Percentiles rank a stretch among this genome's conserved stretches.
These are phyloP conservation scores for Erebia palarica DNA, from an alignment of 2,888 invertebrate genomes.

Conservation along the genomic window DNA sequence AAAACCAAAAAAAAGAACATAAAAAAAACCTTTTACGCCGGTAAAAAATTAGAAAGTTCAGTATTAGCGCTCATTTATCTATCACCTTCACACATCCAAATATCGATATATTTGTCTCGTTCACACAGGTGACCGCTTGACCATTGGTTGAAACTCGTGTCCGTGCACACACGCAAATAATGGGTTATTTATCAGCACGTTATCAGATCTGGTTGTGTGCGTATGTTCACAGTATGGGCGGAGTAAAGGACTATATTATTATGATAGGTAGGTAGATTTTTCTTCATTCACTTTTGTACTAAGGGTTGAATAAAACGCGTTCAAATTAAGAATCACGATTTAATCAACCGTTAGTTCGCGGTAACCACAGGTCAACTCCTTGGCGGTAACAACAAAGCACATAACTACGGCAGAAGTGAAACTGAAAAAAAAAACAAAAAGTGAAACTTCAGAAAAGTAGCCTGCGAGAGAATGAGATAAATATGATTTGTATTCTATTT, in stretches of 20 bases:
- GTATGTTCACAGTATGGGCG: not conserved
- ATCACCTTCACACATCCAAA: slow-evolving; percentile 31
- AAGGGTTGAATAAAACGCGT: too few species aligned
- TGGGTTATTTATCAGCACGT: not conserved
- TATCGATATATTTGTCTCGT: slow-evolving; percentile 46
- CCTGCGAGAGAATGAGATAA: too few species aligned
- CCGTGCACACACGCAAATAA: not conserved
- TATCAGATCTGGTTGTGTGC: not conserved
- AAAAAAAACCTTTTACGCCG: too few species aligned
- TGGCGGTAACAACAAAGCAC: too few species aligned
- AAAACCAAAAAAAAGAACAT: too few species aligned
- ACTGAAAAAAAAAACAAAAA: too few species aligned
- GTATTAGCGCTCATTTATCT: slow-evolving; percentile 34
- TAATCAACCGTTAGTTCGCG: too few species aligned
- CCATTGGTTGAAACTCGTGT: slow-evolving; percentile 61
- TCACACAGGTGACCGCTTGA: slow-evolving; percentile 68
- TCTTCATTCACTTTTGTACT: not conserved
- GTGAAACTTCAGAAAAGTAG: too few species aligned
- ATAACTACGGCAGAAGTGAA: too few species aligned
- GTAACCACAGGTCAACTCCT: too few species aligned
- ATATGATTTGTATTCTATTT: too few species aligned
- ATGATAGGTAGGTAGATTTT: not conserved
- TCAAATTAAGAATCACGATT: too few species aligned
- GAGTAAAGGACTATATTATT: not conserved
- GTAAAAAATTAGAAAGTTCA: not conserved